Evolutionary conservation across 2,888 invertebrate species (phyloP), one percentile per base, ranked within the genome.

Genomic region (Caenorhabditis japonica): DNA sequence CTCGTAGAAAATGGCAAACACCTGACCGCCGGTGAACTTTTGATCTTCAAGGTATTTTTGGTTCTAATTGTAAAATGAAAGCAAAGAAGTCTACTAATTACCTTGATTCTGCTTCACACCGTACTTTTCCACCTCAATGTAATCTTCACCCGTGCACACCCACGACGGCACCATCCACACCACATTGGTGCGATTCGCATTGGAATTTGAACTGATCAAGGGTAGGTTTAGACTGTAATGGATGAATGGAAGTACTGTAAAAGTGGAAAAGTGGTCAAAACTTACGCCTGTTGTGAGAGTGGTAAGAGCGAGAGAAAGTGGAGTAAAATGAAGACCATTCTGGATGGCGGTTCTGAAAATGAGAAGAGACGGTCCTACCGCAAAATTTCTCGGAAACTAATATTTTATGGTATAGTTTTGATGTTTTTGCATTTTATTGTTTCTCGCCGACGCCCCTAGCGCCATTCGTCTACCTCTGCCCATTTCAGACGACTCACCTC

Each of bases 1-100:
- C 71, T 76, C 74, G 41, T 81, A 81, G 53, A 81, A 76, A 12
- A 79, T 71, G 12, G 76, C 77, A 23, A 81, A 73, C 21, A 38
- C 51, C 21, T 72, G 55, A 12, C 76, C 76, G 4, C 66, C 62
- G 13, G 43, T 36, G 46, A 75, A 72, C 7, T 52, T 12, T 41
- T 76, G 75, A 41, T 62, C 77, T 77, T 38, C 21, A 61, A 51
- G 21, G 4, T 7, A 47, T 25, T 12, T 4, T 25, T 23, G 3
- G 2, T 15, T 8, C 15, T 15, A 39, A 8, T 13, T 8, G 15
- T 17, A 13, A n/a, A n/a, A n/a, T n/a, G n/a, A n/a, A n/a, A n/a
- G n/a, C n/a, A n/a, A n/a, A n/a, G 25, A 2, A 39, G 10, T 1
- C 10, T 5, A n/a, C n/a, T 13, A 27, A 30, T 30, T 17, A 70